Conservation (phyloP, 2,888 invertebrate genomes). For the Papilio elwesi region DNA sequence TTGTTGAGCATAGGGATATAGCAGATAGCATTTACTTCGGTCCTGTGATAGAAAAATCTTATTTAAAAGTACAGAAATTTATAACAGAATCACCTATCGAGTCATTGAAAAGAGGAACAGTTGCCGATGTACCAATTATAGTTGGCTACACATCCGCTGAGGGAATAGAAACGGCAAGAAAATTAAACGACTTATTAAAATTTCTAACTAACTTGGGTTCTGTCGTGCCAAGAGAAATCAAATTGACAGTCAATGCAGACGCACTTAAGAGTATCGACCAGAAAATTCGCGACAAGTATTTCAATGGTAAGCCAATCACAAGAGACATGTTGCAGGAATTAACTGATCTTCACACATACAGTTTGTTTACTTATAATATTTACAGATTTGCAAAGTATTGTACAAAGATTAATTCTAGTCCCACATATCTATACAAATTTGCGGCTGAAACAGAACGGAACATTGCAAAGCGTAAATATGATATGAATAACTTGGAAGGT, state of each 20-base stretch:
- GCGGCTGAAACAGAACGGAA: constrained; percentile 72
- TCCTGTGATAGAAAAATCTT: constrained; percentile 72
- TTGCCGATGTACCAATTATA: constrained; percentile 70
- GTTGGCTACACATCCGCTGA: constrained; percentile 76
- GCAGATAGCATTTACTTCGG: constrained; percentile 69
- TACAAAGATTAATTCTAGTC: constrained; percentile 50
- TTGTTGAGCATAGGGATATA: constrained; percentile 59
- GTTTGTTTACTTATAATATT: constrained; percentile 69
- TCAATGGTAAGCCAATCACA: constrained; percentile 58
- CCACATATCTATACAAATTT: constrained; percentile 72
- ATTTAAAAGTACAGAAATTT: constrained; percentile 63
- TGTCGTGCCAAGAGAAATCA: constrained; percentile 74
- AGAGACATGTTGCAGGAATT: constrained; percentile 60
- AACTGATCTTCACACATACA: constrained; percentile 65
- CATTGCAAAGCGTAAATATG: constrained; percentile 66
- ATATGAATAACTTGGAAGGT: constrained; percentile 65
- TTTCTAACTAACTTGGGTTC: constrained; percentile 58
- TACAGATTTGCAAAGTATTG: constrained; percentile 68
- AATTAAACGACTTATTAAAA: constrained; percentile 53
- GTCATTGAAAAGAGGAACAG: constrained; percentile 59
- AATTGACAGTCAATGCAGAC: constrained; percentile 60
- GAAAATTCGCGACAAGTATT: constrained; percentile 69
- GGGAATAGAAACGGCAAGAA: constrained; percentile 73
- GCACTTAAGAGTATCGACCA: constrained; percentile 56
- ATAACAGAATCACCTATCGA: constrained; percentile 61